phyloP scores from a whole-genome alignment of 2,797 vertebrate species.

The Gorsachius magnificus region DNA sequence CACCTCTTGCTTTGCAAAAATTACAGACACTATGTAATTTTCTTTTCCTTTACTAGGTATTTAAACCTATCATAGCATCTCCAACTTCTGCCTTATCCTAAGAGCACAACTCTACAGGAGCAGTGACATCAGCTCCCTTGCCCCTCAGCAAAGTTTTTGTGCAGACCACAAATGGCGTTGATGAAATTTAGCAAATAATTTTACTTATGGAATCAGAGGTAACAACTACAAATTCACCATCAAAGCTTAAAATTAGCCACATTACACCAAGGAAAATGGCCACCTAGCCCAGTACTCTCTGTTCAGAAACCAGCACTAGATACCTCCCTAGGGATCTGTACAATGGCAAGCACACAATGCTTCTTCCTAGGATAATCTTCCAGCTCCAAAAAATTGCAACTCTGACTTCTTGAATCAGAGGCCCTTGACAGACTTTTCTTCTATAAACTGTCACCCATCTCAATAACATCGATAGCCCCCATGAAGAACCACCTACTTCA shows the following conservation, averaged over 20 bases:
- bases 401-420: background rate
- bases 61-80: background rate
- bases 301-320: background rate
- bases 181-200: background rate
- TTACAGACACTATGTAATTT: background rate
- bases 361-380: background rate
- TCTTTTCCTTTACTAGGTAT: background rate
- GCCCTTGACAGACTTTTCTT: background rate
- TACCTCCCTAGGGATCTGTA: background rate
- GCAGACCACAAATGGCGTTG: background rate
- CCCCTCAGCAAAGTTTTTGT: background rate
- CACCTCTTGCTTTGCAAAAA: background rate
- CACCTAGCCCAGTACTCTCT: background rate
- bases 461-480: background rate
- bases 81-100: background rate
- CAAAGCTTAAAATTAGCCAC: background rate
- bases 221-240: background rate
- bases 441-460: background rate
- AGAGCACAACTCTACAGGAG: background rate
- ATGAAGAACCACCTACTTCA: background rate
- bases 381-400: background rate
- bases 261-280: background rate
- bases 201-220: background rate
- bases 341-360: background rate
- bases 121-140: background rate